Base-by-base conservation (phyloP, 2,888 invertebrate genomes). In the Quadroppia sp. region DNA sequence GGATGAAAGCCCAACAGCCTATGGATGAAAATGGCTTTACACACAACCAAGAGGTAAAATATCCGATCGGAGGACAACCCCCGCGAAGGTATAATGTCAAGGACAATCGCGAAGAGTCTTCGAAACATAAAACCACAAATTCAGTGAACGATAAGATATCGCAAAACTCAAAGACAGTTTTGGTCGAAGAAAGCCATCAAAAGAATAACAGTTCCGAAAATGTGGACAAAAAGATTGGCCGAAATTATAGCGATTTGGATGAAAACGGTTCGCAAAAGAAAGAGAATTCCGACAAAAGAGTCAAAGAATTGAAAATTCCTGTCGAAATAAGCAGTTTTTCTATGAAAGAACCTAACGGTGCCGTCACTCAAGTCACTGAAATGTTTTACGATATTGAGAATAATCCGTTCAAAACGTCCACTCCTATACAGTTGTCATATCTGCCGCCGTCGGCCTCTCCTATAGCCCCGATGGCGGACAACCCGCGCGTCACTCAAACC, bases 331-430 rank as follows among this genome's bases (percentile, higher is more conserved):
- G 56, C 1, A 32, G 74, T n/a, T 71, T 71, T 50, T 40, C 56
- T 9, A 42, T 74, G n/a, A 32, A 70, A 17, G 48, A 71, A 3
- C 74, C 74, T 7, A 40, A 71, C 40, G 74, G 74, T 9, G 71
- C 50, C 28, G 48, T 74, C n/a, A 74, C 74, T 20, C 40, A 42
- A 32, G 71, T 74, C 59, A 74, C 74, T 15, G 74, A 74, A 48
- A 74, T 74, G 74, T 36, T 74, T 20, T 74, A 74, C 30, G 71
- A 71, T n/a, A 40, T 71, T 2, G 48, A 20, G 25, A 74, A 74
- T 13, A 74, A 74, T 42, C 74, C 74, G 1, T 74, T 70, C 20
- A 74, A 15, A 3, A 6, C 70, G 45, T n/a, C 42, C 40, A 20
- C 40, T 30, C 71, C 71, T 7, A 23, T 28, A 23, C 6, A n/a